Conservation (phyloP, 2,888 invertebrate species). For the Drosophila prolongata region DNA sequence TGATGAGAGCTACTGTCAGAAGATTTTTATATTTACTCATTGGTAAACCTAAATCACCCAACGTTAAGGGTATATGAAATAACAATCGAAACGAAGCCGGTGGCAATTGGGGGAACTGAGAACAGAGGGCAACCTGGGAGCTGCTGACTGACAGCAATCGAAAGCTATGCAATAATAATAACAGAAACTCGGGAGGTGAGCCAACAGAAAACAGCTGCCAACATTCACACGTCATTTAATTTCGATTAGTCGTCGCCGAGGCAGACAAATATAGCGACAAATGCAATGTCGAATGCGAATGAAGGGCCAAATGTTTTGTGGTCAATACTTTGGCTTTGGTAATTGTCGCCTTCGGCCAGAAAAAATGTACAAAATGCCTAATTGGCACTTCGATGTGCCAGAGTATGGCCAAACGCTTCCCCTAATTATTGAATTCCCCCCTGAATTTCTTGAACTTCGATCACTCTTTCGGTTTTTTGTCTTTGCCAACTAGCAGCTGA, state of each 20-base stretch:
- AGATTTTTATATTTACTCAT: background rate
- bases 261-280: conserved; percentile 52
- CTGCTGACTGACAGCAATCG: conserved; percentile 40
- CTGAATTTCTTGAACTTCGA: conserved; percentile 15
- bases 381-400: conserved; percentile 70
- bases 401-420: conserved; percentile 10
- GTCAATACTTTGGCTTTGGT: conserved; percentile 46
- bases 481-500: conserved; percentile 33
- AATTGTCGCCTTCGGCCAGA: conserved; percentile 64
- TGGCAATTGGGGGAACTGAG: conserved; percentile 57
- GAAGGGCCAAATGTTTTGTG: conserved; percentile 57
- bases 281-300: conserved; percentile 48
- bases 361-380: conserved; percentile 79
- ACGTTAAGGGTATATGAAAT: conserved; percentile 24
- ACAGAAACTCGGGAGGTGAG: conserved; percentile 22
- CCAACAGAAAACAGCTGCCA: conserved; percentile 73
- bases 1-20: too few species aligned
- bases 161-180: conserved; percentile 60
- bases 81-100: conserved; percentile 51
- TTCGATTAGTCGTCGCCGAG: conserved; percentile 81
- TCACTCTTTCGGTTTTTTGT: conserved; percentile 6
- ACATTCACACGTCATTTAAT: conserved; percentile 84
- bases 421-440: conserved; percentile 33
- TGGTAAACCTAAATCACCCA: background rate
- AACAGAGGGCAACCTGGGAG: conserved; percentile 16